Base-by-base conservation (phyloP, 2,888 invertebrate genomes). In the Papilio gigon region DNA sequence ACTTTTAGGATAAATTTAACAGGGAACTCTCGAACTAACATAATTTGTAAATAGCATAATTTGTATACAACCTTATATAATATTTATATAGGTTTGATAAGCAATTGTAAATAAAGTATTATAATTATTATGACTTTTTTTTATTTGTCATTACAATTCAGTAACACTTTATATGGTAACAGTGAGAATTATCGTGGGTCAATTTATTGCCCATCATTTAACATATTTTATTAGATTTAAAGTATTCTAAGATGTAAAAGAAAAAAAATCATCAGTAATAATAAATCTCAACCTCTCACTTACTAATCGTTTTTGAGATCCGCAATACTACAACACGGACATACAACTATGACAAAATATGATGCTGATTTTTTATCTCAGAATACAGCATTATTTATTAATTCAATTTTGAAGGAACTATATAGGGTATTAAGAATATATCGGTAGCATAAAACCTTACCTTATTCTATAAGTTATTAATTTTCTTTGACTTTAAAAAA, bases 21-120 rank as follows among this genome's bases (percentile, higher is more conserved):
- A 56, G 63, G 68, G n/a, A 22, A 25, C 33, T 69, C 70, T 65
- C 27, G 44, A 71, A 35, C 70, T 65, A 67, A 56, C 14, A 47
- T 37, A 50, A 20, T 27, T 71, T 71, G 72, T 76, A 78, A 78
- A 77, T 79, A 77, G 70, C 63, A 63, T 37, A 70, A 75, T 74
- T 76, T n/a, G 77, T 64, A 71, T 68, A 71, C 53, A 72, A 68
- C 77, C 82, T 89, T 89, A 89, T 87, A 88, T 91, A 90, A 91
- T 87, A 90, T 91, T 91, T 90, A 90, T 90, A 81, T 85, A 72
- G 78, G 73, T 78, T 82, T 78, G 72, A 75, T 77, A 77, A 75
- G 67, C 72, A 74, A 71, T 63, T 72, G 72, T 71, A 72, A 73
- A 73, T 74, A 71, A 71, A 65, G 71, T 73, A 69, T 70, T 74